These are phyloP conservation scores for Xenopus borealis DNA, from an alignment of 2,113 vertebrate genomes.

Conservation along the genomic window DNA sequence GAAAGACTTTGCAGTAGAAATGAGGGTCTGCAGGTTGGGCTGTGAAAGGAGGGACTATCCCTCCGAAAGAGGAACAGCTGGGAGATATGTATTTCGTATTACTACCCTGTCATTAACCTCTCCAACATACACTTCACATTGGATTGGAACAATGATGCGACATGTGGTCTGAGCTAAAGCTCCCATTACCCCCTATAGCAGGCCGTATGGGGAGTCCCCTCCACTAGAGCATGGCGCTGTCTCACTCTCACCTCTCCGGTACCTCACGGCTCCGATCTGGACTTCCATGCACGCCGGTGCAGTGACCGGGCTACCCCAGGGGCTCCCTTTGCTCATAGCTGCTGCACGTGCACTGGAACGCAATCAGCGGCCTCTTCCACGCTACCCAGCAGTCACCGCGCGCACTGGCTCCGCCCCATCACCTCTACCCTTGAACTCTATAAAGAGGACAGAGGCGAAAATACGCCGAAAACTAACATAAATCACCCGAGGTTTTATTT, in stretches of 20 bases:
- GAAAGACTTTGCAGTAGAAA: too few species aligned
- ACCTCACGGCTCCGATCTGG: slow-evolving; percentile 79
- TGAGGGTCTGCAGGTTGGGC: too few species aligned
- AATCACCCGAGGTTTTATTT: too few species aligned
- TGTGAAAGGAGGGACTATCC: too few species aligned
- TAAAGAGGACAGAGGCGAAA: too few species aligned
- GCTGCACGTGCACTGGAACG: slow-evolving; percentile 5
- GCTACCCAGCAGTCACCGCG: neutral
- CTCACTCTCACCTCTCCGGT: slow-evolving; percentile 71
- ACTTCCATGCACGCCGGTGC: slow-evolving; percentile 92
- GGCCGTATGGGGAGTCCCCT: too few species aligned
- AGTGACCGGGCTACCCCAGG: slow-evolving; percentile 84
- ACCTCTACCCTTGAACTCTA: neutral
- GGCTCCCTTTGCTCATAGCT: slow-evolving; percentile 24
- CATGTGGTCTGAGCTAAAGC: neutral
- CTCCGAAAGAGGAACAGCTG: too few species aligned
- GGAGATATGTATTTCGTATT: too few species aligned
- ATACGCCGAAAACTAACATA: too few species aligned
- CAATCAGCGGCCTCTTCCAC: slow-evolving; percentile 5
- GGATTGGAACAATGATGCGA: too few species aligned
- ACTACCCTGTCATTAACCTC: too few species aligned
- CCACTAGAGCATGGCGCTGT: neutral
- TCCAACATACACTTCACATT: too few species aligned
- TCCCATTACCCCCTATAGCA: neutral
- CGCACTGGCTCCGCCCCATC: slow-evolving; percentile 10